Percentiles rank a stretch among this genome's conserved stretches.
Evolutionary conservation across 2,797 vertebrate species (phyloP).

Genomic region (Thalassophryne amazonica): DNA sequence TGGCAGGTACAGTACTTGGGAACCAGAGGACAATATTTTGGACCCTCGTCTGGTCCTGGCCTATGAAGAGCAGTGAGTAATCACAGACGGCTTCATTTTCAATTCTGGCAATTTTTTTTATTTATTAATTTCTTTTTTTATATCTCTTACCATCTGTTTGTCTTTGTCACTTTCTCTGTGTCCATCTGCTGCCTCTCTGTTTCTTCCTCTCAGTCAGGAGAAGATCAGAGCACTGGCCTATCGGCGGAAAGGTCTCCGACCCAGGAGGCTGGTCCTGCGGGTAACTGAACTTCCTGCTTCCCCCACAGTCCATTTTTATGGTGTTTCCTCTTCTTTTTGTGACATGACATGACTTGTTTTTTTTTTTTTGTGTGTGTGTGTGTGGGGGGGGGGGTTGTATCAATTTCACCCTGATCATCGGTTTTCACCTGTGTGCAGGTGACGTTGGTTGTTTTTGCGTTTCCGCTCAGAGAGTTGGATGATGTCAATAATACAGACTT

Average conservation of each 20-base stretch:
- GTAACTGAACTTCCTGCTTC: slow-evolving; percentile 67
- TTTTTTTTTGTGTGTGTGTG: too few species aligned
- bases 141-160: background rate
- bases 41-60: slow-evolving; percentile 95
- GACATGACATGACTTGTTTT: too few species aligned
- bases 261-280: slow-evolving; percentile 91
- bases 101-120: background rate
- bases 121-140: background rate
- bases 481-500: too few species aligned
- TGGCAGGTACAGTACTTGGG: slow-evolving; percentile 97
- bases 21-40: slow-evolving; percentile 97
- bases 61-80: slow-evolving; percentile 95
- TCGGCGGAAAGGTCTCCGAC: slow-evolving; percentile 93
- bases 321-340: too few species aligned
- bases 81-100: background rate
- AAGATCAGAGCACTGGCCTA: slow-evolving; percentile 90
- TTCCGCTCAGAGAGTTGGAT: too few species aligned
- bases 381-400: too few species aligned
- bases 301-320: background rate
- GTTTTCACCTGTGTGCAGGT: too few species aligned
- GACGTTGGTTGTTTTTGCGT: too few species aligned
- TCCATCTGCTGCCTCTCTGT: background rate
- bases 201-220: slow-evolving; percentile 84
- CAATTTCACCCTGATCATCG: too few species aligned
- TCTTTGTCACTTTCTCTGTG: slow-evolving; percentile 1